Base-by-base conservation (phyloP, 2,113 vertebrate species). In the Vanacampus margaritifer region DNA sequence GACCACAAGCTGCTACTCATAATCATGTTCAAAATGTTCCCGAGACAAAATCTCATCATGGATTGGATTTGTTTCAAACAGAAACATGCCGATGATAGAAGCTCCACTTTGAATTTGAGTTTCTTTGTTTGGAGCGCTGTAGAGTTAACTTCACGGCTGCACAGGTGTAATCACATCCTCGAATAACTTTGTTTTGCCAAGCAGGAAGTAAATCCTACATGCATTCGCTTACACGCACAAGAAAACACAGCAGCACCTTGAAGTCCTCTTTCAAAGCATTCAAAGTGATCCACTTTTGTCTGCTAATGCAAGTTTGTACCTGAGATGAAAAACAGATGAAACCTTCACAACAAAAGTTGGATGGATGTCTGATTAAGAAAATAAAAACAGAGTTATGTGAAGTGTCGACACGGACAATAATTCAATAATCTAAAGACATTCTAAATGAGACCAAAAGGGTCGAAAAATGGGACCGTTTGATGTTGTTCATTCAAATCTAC, bases 281-380 rank as follows among this genome's bases (percentile, higher is more conserved):
- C 58, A 46, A 76, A 76, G 72, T 48, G 67, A 80, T 76, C 78
- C 80, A 75, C 73, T 78, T 81, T 76, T 75, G 78, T 85, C 76
- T 78, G 79, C 73, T 78, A 64, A 76, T 81, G 80, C 74, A 71
- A 76, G 80, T 74, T 89, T 86, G 79, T 80, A 91, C 91, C 91
- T 92, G 91, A 94, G 90, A 90, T 93, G 84, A 87, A 75, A 69
- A 83, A 87, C 84, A 79, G 81, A 88, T 90, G 80, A 86, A 78
- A 80, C 82, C 82, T 75, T 81, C 76, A 80, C 77, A 89, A 88
- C 86, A 89, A 88, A 90, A 89, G 87, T 79, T 91, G 89, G 89
- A 89, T 91, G 89, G 85, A 92, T 92, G 87, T 75, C 90, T 72
- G 70, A 92, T 87, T 32, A 66, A 68, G 59, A 51, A 67, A 68